Evolutionary conservation across 2,797 vertebrate species (phyloP), one percentile per base, ranked within the genome.

Genomic region (Enteromius afrohamiltoni): DNA sequence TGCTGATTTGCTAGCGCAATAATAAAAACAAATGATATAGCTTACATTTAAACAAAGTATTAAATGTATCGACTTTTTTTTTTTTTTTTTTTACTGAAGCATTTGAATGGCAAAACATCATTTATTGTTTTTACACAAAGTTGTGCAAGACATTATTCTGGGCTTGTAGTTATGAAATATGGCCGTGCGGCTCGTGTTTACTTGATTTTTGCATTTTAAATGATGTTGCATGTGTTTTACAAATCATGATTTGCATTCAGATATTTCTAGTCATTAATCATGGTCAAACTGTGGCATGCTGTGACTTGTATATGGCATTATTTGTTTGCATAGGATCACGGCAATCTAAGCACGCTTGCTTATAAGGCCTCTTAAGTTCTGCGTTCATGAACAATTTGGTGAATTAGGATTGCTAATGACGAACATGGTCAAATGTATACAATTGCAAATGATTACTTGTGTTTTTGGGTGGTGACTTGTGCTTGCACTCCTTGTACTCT

Each of bases 401-500:
- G 16, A 80, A 83, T 83, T 80, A 45, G 31, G 40, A 78, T 8
- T 60, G 69, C 45, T 77, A 17, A 69, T 83, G 68, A 81, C 78
- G 51, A 60, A 58, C 83, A 76, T 6, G 40, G 45, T 84, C 71
- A 45, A 68, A 55, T 45, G 60, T 67, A 53, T 70, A 45, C 74
- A 77, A 82, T 74, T 47, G 17, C 68, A 65, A 84, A 77, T 6
- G 42, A 34, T 60, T 83, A 60, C 70, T 71, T 83, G 64, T 73
- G 55, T 83, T 82, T 62, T 49, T 79, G 5, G 45, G 7, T 19
- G 34, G 7, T 89, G 88, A 89, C 81, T 73, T 77, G 47, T 88
- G 88, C 88, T 47, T 85, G 79, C 47, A 17, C 64, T 68, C 7
- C 69, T 86, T 87, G 85, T 83, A 73, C 77, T 74, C 79, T 81